Evolutionary conservation across 1,140 invertebrate genomes (phyloP).

Genomic region (Notospermus geniculatus): DNA sequence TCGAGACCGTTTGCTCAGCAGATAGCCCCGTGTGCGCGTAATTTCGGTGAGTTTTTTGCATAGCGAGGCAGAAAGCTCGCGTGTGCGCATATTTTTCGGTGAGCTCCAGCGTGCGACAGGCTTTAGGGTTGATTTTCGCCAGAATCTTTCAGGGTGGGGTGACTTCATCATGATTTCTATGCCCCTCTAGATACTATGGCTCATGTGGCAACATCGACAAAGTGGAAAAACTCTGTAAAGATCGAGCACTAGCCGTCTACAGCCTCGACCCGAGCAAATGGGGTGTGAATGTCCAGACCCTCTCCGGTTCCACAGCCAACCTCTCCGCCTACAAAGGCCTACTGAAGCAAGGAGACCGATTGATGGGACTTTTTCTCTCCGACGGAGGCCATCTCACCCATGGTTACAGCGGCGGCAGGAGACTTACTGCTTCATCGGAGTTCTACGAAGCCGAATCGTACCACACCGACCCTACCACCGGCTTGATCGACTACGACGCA

Average conservation of each 20-base stretch:
- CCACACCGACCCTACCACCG: conserved; percentile 77
- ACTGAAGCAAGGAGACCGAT: conserved; percentile 81
- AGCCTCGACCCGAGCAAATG: conserved; percentile 78
- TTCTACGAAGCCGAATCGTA: conserved; percentile 99
- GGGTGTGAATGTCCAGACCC: conserved; percentile 98
- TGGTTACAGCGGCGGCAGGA: conserved; percentile 87
- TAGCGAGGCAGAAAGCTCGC: too few relatives aligned
- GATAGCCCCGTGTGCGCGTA: too few relatives aligned
- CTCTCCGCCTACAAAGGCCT: conserved; percentile 72
- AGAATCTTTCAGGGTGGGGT: not conserved
- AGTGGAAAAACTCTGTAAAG: conserved; percentile 85
- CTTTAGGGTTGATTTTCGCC: too few relatives aligned
- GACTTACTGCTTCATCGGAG: conserved; percentile 94
- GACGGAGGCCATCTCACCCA: conserved; percentile 94
- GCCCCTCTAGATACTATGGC: conserved; percentile 75
- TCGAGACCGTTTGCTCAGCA: too few relatives aligned
- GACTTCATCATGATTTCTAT: not conserved
- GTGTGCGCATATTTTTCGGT: too few relatives aligned
- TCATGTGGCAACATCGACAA: conserved; percentile 95
- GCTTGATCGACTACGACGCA: conserved; percentile 91
- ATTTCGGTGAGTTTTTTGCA: too few relatives aligned
- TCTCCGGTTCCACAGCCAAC: conserved; percentile 94
- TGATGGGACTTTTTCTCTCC: conserved; percentile 94
- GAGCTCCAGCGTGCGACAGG: too few relatives aligned
- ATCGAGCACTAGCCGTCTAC: conserved; percentile 80